These are phyloP conservation scores for Xyliphius kryptos DNA, from an alignment of 2,113 vertebrate genomes.

Conservation along the genomic window DNA sequence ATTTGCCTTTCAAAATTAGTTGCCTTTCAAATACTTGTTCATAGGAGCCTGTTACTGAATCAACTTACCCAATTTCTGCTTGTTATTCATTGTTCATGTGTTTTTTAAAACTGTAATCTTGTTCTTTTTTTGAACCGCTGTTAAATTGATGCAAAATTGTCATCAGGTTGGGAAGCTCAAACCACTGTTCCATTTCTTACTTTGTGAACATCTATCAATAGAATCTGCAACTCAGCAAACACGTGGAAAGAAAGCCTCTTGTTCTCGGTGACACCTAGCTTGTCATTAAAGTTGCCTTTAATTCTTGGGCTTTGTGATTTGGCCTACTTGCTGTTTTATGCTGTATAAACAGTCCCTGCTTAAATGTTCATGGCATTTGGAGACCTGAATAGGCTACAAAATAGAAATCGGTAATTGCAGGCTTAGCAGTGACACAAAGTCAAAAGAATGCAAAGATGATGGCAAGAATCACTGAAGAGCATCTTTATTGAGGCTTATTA, in stretches of 20 bases:
- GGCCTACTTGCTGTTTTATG: slow-evolving; percentile 25
- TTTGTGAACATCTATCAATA: not conserved
- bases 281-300: slow-evolving; percentile 7
- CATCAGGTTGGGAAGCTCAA: not conserved
- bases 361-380: slow-evolving; percentile 50
- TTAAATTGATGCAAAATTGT: not conserved
- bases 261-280: not conserved
- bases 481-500: slow-evolving; percentile 40
- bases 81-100: too few species aligned
- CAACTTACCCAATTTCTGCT: too few species aligned
- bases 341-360: slow-evolving; percentile 35
- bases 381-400: slow-evolving; percentile 30
- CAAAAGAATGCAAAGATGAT: slow-evolving; percentile 48
- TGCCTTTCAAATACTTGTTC: too few species aligned
- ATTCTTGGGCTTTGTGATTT: slow-evolving; percentile 36
- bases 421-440: slow-evolving; percentile 50
- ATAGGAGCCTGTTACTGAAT: too few species aligned
- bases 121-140: too few species aligned
- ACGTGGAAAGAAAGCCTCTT: not conserved
- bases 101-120: too few species aligned
- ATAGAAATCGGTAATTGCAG: slow-evolving; percentile 51
- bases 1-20: too few species aligned
- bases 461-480: slow-evolving; percentile 13
- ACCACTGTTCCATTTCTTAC: not conserved
- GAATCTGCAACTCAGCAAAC: not conserved